Conservation (phyloP, 1,140 invertebrate species). For the Akabosia matsudoensis region DNA sequence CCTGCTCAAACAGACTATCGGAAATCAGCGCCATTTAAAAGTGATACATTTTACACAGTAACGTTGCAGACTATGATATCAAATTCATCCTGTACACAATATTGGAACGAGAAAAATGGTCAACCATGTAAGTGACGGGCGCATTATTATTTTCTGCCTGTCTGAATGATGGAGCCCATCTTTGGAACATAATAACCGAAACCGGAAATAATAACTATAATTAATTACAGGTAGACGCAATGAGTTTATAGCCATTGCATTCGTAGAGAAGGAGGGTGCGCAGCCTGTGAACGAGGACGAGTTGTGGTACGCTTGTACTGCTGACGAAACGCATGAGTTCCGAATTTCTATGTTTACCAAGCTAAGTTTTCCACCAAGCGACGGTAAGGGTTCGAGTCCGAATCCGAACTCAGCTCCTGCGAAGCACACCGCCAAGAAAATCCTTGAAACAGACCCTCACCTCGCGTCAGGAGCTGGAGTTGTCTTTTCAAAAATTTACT, state of each 20-base stretch:
- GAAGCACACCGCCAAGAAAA: too few relatives aligned
- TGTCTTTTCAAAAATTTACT: background rate
- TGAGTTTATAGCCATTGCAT: background rate
- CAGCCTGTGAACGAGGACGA: background rate
- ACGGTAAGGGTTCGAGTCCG: background rate
- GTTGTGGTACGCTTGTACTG: background rate
- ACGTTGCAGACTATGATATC: background rate
- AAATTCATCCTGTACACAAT: background rate
- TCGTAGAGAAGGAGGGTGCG: background rate
- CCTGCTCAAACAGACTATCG: background rate
- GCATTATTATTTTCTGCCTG: too few relatives aligned
- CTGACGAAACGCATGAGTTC: background rate
- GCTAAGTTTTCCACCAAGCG: background rate
- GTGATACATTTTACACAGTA: background rate
- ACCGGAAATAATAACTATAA: background rate
- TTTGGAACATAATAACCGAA: too few relatives aligned
- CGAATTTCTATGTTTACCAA: background rate
- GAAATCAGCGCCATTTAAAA: background rate
- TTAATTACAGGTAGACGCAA: background rate
- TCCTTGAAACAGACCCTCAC: background rate
- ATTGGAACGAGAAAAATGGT: background rate
- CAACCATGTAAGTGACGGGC: background rate
- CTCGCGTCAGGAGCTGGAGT: background rate
- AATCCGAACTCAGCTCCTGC: too few relatives aligned
- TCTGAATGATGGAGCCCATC: too few relatives aligned